Conservation (phyloP, 2,113 vertebrate species). For the Corythornis cristatus region DNA sequence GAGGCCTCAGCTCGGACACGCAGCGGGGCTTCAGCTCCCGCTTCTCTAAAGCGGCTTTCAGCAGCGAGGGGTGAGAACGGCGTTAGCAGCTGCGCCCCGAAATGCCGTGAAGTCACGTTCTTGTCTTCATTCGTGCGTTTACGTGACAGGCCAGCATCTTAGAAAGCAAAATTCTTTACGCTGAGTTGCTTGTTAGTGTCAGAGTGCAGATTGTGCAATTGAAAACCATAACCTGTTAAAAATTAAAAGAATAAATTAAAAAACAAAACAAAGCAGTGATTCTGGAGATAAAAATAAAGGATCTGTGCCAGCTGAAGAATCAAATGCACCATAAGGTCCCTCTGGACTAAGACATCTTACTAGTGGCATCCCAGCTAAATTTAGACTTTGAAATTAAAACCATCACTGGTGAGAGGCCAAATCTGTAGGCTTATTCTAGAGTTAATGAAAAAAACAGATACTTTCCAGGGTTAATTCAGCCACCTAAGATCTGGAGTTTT, state of each 20-base stretch:
- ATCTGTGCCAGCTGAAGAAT: constrained; percentile 1
- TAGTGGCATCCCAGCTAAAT: constrained; percentile 42
- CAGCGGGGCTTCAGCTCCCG: rapidly evolving
- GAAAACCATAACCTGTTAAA: not conserved
- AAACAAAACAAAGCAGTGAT: not conserved
- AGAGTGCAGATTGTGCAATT: not conserved
- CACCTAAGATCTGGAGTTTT: not conserved
- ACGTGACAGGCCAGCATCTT: not conserved
- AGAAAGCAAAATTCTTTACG: not conserved
- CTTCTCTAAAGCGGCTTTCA: not conserved
- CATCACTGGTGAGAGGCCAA: not conserved
- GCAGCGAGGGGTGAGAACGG: not conserved
- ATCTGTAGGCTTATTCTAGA: not conserved
- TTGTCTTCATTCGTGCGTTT: not conserved
- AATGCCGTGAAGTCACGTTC: not conserved
- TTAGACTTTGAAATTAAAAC: constrained; percentile 36
- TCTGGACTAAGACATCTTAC: constrained; percentile 7
- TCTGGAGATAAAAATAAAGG: not conserved
- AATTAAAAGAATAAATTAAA: not conserved
- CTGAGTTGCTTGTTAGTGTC: not conserved
- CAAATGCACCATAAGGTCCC: not conserved
- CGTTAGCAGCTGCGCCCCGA: not conserved
- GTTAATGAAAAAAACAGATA: not conserved
- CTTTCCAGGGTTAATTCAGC: not conserved
- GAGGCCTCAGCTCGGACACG: not conserved